Evolutionary conservation across 1,140 invertebrate species (phyloP), one percentile per base, ranked within the genome.

Genomic region (Drosophila setifemur): DNA sequence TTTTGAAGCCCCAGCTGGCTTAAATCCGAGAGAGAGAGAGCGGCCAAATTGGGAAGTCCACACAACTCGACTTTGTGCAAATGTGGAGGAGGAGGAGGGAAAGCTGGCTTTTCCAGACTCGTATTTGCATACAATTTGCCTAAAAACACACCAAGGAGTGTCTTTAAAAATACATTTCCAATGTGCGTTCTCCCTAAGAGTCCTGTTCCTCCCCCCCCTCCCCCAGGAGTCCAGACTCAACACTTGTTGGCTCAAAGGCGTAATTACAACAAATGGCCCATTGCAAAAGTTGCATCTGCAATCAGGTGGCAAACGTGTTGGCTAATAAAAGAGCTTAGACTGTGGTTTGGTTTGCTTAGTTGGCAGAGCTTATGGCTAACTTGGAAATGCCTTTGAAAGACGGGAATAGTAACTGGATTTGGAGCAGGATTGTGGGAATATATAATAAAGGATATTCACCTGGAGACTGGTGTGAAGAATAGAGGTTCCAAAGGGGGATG

Each of bases 61-160:
- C 21, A 50, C 33, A 26, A 39, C 33, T 50, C 60, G 57, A 61
- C 57, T 61, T 61, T 61, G 44, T 61, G 57, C 57, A 61, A 66
- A 66, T 58, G 26, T 49, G 44, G 25, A 23, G 29, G 54, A 5
- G 7, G 23, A 9, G 7, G n/a, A 35, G 7, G 42, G 16, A 37
- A 9, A 6, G 16, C n/a, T 47, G 55, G 35, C 40, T 28, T 69
- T 58, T 9, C 25, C 49, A 26, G 81, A 48, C 57, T 85, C 73
- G 76, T 86, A 86, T 87, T 86, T 86, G 82, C 81, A 81, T 86
- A 87, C 81, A 86, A 86, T 86, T 86, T 87, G 82, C 76, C 76
- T 81, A 87, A 81, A 86, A 86, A 86, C 82, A 87, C 81, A 76
- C 76, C 63, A 70, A 54, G 58, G 81, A 73, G 72, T 87, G 57